Evolutionary conservation across 2,888 invertebrate species (phyloP), one percentile per base, ranked within the genome.

Genomic region (Crepidodera aurea): DNA sequence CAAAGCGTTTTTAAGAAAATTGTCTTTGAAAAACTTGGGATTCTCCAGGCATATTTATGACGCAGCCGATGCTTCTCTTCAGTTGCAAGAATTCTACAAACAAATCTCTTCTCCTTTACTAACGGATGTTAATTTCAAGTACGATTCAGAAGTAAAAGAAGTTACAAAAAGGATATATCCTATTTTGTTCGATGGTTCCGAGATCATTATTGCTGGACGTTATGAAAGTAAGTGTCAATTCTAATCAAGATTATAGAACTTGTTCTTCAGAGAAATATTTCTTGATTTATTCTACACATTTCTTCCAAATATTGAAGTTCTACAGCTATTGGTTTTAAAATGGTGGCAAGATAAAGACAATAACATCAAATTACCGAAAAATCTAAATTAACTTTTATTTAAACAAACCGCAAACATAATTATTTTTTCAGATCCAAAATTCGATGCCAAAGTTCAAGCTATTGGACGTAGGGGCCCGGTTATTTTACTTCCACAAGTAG

Each of bases 11-110:
- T 78, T 91, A 13, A 85, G 86, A 71, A 85, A 85, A 73, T 73
- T 90, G 39, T 85, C 89, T 0, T 80, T 85, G 2, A 83, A 85
- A 60, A 89, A 88, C 78, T 81, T 82, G 7, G 90, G 89, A 1
- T 87, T 88, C 77, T 85, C 87, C 71, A 81, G 88, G 1, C 86
- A 87, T 76, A 89, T 91, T 68, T 89, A 89, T 78, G 88, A 87
- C 74, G 87, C 85, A 19, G 82, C 87, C 0, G 89, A 89, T 76
- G 87, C 89, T 1, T 83, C 85, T 59, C 77, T 86, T 37, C 90
- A 90, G 75, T 80, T 90, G 50, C 81, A 84, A 37, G 84, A 85
- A 74, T 88, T 88, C 80, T 88, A 88, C 81, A 81, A 82, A 18
- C 86, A 88, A 78, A 86, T 91, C 56, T 84, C 89, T 0, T 86